Evolutionary conservation across 2,797 vertebrate genomes (phyloP), one percentile per base, ranked within the genome.

Genomic region (Acanthurus leucopareius): DNA sequence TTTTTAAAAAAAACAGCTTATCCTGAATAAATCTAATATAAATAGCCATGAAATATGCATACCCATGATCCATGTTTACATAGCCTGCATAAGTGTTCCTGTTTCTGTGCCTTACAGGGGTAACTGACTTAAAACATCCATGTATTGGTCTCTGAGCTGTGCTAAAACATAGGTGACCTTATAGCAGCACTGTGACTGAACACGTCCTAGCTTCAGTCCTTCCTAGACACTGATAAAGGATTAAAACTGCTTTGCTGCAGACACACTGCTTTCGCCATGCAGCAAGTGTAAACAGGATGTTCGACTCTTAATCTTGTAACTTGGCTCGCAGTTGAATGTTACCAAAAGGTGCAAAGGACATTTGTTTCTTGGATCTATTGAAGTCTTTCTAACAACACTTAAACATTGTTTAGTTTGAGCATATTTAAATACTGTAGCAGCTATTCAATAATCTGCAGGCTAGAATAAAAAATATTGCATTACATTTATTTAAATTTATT

Each of bases 221-320:
- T 20, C 22, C 3, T 7, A 54, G 20, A 64, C 56, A 20, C 38
- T 53, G 48, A 60, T n/a, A 15, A 17, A 66, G 11, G 35, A 20
- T 35, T 10, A 35, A 59, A 32, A 32, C 40, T 47, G 58, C 57
- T 62, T 13, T 13, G 54, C 40, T 47, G 57, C 5, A 2, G 42
- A 35, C 9, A 11, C 7, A 19, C 49, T 56, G 51, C 49, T 68
- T 42, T 68, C 35, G 7, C 42, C 22, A 51, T 7, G 13, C 53
- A 44, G 44, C 10, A 53, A 58, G 25, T 60, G 56, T 72, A 71
- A 71, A 69, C 77, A 68, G 49, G 38, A 48, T 66, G 15, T 25
- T 10, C 10, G 28, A 65, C 45, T 25, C 62, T 49, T 57, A 69
- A 51, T 73, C 48, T 79, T 45, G 52, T 44, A 72, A 25, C 40